Percentiles rank a stretch among this genome's conserved stretches.
Evolutionary conservation across 1,140 invertebrate species (phyloP).

Genomic region (Drosophila athabasca): DNA sequence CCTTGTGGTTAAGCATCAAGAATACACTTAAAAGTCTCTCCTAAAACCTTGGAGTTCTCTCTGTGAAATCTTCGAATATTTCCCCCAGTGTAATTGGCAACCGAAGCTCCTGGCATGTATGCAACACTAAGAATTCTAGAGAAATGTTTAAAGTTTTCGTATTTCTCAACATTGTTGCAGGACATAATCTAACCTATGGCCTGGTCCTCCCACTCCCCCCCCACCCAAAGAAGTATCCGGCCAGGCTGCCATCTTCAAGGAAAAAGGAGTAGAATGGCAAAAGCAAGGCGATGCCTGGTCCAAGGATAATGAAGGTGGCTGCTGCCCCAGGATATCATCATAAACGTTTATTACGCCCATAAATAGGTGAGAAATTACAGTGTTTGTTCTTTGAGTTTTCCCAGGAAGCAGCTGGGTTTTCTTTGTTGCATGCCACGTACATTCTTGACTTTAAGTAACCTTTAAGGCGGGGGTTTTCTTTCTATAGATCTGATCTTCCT

Average conservation of each 20-base stretch:
- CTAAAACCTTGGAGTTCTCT: too few relatives aligned
- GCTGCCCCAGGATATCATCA: constrained; percentile 55
- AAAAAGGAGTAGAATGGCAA: background rate
- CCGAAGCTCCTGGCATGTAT: constrained; percentile 8
- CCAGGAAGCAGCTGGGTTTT: too few relatives aligned
- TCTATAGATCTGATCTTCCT: too few relatives aligned
- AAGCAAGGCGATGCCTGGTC: too few relatives aligned
- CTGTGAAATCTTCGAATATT: too few relatives aligned
- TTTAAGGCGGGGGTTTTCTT: too few relatives aligned
- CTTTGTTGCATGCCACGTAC: too few relatives aligned
- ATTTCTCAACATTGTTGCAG: constrained; percentile 54
- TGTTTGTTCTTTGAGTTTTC: constrained; percentile 57
- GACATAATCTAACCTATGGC: constrained; percentile 32
- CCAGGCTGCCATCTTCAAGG: background rate
- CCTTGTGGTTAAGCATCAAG: too few relatives aligned
- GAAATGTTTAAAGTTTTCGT: constrained; percentile 53
- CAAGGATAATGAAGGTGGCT: too few relatives aligned
- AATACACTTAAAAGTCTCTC: too few relatives aligned
- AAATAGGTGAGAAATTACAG: constrained; percentile 78
- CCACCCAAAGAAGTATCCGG: background rate
- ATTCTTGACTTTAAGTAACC: too few relatives aligned
- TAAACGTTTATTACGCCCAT: constrained; percentile 77
- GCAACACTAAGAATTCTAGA: background rate
- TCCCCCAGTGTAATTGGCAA: too few relatives aligned
- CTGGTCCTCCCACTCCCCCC: background rate